A percentile compares a stretch with the other conserved stretches of the same genome.
Conservation (phyloP, 2,888 invertebrate species). For the Meloe dianella region DNA sequence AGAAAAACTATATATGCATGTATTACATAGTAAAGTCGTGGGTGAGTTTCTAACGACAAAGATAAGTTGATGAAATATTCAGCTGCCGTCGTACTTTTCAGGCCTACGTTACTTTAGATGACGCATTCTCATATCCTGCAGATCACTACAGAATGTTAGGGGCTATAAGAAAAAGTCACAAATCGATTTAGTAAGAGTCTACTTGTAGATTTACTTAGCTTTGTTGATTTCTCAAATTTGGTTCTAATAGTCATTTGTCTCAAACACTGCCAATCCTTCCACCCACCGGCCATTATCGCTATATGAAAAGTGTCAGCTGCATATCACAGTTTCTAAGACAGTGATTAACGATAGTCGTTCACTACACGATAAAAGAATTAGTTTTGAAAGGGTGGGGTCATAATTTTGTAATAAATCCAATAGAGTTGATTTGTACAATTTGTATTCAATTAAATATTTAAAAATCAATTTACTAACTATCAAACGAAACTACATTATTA, state of each 20-base stretch:
- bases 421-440: not conserved
- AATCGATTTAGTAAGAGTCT: not conserved
- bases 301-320: conserved; percentile 20
- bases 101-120: conserved; percentile 27
- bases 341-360: conserved; percentile 19
- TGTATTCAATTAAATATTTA: not conserved
- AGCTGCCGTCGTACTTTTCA: conserved; percentile 26
- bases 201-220: not conserved
- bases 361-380: not conserved
- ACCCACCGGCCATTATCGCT: conserved; percentile 17
- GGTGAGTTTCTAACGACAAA: not conserved
- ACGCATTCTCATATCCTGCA: conserved; percentile 25
- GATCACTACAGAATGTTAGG: not conserved
- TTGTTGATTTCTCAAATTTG: not conserved
- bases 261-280: conserved; percentile 16
- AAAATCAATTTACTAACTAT: not conserved
- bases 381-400: too few relatives aligned
- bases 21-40: conserved; percentile 22
- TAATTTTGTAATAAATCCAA: not conserved
- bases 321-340: conserved; percentile 18
- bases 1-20: conserved; percentile 33
- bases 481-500: conserved; percentile 19
- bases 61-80: conserved; percentile 29
- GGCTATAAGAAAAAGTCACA: not conserved
- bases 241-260: conserved; percentile 19